phyloP scores from a whole-genome alignment of 2,888 invertebrate genomes.

The Leucania comma region DNA sequence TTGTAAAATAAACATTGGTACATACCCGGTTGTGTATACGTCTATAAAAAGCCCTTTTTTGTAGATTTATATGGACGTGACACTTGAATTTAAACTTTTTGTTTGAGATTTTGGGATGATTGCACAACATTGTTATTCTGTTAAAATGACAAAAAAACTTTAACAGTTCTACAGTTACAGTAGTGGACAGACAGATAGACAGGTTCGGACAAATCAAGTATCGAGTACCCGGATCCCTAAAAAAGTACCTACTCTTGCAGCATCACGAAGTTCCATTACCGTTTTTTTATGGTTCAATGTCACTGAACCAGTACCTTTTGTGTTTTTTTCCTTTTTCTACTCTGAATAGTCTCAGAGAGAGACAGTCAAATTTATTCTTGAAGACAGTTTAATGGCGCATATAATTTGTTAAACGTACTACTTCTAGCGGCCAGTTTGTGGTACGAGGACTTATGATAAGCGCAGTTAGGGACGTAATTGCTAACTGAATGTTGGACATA shows the following conservation, averaged over 20 bases:
- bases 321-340: conserved; percentile 59
- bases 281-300: conserved; percentile 66
- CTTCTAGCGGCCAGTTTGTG: conserved; percentile 24
- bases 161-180: not conserved
- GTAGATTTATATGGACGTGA: no score
- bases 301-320: conserved; percentile 59
- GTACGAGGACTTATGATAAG: not conserved
- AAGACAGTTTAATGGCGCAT: conserved; percentile 69
- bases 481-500: conserved; percentile 17
- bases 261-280: conserved; percentile 67
- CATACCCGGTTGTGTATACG: no score
- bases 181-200: not conserved
- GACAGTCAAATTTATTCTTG: conserved; percentile 68
- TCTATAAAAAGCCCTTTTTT: no score
- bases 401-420: conserved; percentile 52
- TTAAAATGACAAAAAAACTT: not conserved
- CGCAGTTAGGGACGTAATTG: not conserved
- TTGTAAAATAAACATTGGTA: no score
- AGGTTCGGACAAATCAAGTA: not conserved
- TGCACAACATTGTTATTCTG: no score
- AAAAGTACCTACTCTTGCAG: conserved; percentile 61
- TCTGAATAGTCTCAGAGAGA: conserved; percentile 61
- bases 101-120: no score
- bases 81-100: no score
- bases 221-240: conserved; percentile 7